Evolutionary conservation across 2,888 invertebrate genomes (phyloP), one percentile per base, ranked within the genome.

Genomic region (Megamerina dolium): DNA sequence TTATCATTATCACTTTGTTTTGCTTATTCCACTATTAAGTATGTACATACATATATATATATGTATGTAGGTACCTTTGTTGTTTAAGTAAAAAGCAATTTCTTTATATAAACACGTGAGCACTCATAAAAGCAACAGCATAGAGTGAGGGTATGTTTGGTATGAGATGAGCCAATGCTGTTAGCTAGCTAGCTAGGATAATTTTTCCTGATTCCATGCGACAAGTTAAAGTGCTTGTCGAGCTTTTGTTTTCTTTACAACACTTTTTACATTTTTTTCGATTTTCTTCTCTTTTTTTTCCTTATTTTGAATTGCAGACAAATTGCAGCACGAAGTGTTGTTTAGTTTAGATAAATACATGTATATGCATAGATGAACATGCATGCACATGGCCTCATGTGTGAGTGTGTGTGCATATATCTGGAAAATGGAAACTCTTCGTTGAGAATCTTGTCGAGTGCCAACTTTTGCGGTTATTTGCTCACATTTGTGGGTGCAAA

Each of bases 31-130:
- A n/a, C n/a, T n/a, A n/a, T n/a, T n/a, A n/a, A n/a, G n/a, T n/a
- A n/a, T n/a, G n/a, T n/a, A n/a, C n/a, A n/a, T n/a, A n/a, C n/a
- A n/a, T n/a, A n/a, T n/a, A n/a, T n/a, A n/a, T n/a, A n/a, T n/a
- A n/a, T n/a, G n/a, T n/a, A n/a, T n/a, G n/a, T n/a, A n/a, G n/a
- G n/a, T n/a, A n/a, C n/a, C n/a, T n/a, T n/a, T n/a, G n/a, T n/a
- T n/a, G n/a, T n/a, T n/a, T n/a, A 23, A 23, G 10, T 8, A 23
- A 10, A 23, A 23, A 59, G 66, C 61, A 64, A 63, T 64, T 61
- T 61, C 60, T 62, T 60, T 65, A 58, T 56, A 62, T 63, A 66
- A 64, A 66, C 64, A 63, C 32, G 36, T 26, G 12, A 14, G 9
- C 27, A 17, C n/a, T 29, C 6, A 10, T 17, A 12, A 20, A 19